Conservation (phyloP, 2,797 vertebrate genomes). For the Semaprochilodus insignis region DNA sequence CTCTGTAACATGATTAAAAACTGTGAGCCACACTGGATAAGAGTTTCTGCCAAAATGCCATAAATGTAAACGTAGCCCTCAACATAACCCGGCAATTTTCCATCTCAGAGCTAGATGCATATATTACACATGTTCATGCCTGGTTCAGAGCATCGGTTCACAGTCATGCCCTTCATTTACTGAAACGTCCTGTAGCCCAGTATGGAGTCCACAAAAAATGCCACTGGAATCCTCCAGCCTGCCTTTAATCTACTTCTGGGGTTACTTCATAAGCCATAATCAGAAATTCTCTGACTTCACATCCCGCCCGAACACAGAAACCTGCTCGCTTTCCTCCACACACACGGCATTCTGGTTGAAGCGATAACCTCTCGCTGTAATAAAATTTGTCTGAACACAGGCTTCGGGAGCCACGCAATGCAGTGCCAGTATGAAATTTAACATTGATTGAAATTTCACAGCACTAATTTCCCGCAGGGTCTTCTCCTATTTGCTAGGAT, state of each 20-base stretch:
- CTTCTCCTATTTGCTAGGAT: conserved; percentile 44
- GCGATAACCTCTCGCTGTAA: conserved; percentile 33
- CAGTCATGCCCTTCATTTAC: neutral
- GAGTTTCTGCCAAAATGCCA: no score
- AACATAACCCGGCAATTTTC: neutral
- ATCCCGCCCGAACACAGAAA: neutral
- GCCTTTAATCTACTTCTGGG: neutral
- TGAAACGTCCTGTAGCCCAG: neutral
- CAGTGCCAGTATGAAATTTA: conserved; percentile 51
- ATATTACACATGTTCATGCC: neutral
- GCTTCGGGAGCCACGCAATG: conserved; percentile 45
- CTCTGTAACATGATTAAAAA: no score
- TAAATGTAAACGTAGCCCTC: neutral
- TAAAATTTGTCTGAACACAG: conserved; percentile 55
- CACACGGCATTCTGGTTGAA: neutral
- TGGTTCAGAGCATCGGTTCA: neutral
- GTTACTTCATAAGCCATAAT: neutral
- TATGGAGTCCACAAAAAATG: neutral
- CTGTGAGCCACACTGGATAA: no score
- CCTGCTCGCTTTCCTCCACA: neutral
- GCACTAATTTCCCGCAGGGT: conserved; percentile 55
- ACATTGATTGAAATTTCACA: conserved; percentile 61
- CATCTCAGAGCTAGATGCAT: neutral
- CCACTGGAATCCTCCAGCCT: neutral
- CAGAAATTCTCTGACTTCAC: neutral